Evolutionary conservation across 2,113 vertebrate genomes (phyloP), one percentile per base, ranked within the genome.

Genomic region (Gambusia holbrooki): DNA sequence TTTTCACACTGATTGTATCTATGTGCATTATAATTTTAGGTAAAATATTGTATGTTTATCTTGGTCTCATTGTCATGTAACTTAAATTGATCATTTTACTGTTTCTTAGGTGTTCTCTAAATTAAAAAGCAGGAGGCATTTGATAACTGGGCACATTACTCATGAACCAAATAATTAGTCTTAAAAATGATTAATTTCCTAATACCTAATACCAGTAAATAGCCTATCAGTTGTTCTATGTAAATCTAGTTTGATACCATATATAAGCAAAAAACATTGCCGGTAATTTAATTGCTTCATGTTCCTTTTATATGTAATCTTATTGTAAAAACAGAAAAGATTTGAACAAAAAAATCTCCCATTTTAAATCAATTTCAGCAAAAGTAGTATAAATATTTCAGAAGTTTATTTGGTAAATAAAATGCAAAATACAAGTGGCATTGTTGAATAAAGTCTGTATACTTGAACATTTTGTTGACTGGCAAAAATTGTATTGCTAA

Each of bases 1-100:
- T n/a, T 15, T 40, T 69, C 28, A 58, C 51, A 58, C 22, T 54
- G 51, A 58, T 25, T 58, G 62, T 30, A 33, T 66, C 19, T 64
- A 60, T 40, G 62, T 73, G 54, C 51, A 37, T 76, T 68, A 8
- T 9, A 48, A 19, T 79, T 68, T 78, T 69, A 58, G 51, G 51
- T 58, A 58, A 70, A 35, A 71, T 70, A 28, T 17, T 62, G 51
- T 58, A n/a, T 77, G 62, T 48, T 73, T 75, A 3, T 17, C 0
- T 60, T 75, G 73, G 1, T 12, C 0, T 58, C n/a, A 28, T 28
- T 19, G 7, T 54, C 64, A 70, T 51, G 29, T 12, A 33, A 8
- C 5, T 33, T 60, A 40, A 28, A 73, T 73, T 66, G 0, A 48
- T 32, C 4, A 29, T 69, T 77, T 64, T 19, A 27, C 30, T 3